phyloP scores from a whole-genome alignment of 2,113 vertebrate species.

The Neodontobutis hainanensis region DNA sequence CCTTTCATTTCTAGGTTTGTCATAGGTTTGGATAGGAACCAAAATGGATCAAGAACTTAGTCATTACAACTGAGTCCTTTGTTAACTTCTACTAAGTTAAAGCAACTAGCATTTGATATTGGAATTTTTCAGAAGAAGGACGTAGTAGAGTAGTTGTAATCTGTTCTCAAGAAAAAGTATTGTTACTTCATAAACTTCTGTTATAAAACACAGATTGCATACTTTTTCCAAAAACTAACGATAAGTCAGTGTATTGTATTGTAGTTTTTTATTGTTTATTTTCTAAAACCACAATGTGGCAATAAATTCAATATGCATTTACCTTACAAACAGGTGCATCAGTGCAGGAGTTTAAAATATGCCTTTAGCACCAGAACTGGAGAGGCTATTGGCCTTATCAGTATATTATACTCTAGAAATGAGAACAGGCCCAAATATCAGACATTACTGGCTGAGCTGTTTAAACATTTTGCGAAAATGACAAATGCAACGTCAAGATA shows the following conservation, averaged over 20 bases:
- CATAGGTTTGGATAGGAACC: neutral
- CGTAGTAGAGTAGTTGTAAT: no score
- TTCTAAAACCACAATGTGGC: no score
- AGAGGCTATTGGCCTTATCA: neutral
- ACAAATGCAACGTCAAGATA: slow-evolving; percentile 34
- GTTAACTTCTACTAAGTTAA: no score
- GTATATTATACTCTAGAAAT: neutral
- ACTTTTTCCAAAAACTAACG: no score
- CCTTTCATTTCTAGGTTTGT: slow-evolving; percentile 4
- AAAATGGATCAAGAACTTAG: neutral
- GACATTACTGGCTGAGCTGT: slow-evolving; percentile 13
- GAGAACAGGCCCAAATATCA: slow-evolving; percentile 3
- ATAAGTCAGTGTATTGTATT: no score
- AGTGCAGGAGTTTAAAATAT: neutral
- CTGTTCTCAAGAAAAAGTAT: no score
- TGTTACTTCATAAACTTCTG: no score
- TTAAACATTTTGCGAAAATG: slow-evolving; percentile 27
- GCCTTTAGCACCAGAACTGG: neutral
- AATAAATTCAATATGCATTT: no score
- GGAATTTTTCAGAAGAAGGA: no score
- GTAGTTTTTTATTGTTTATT: no score
- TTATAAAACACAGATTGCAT: no score
- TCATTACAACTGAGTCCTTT: neutral
- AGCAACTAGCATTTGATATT: no score
- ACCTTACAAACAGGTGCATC: neutral